phyloP scores from a whole-genome alignment of 2,888 invertebrate genomes.

The Tipula lateralis region DNA sequence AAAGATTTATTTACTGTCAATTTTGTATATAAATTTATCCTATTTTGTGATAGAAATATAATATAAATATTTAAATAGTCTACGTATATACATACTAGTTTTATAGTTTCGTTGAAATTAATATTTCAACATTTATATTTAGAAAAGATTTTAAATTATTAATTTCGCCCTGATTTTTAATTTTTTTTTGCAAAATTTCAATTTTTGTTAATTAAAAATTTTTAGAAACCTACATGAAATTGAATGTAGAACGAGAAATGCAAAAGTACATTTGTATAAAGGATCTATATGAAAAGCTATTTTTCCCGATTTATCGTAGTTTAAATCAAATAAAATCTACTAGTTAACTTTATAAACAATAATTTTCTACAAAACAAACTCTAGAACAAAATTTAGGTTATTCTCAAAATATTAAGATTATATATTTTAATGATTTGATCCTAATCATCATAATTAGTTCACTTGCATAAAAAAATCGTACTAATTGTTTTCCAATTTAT shows the following conservation, averaged over 20 bases:
- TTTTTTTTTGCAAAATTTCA: neutral
- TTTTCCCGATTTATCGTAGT: neutral
- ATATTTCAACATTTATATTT: neutral
- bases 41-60: constrained; percentile 13
- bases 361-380: no score
- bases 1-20: constrained; percentile 3
- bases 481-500: no score
- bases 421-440: no score
- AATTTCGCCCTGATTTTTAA: neutral
- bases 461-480: no score
- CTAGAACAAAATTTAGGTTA: no score
- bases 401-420: no score
- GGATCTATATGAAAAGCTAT: neutral
- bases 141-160: neutral
- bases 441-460: no score
- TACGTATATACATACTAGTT: neutral
- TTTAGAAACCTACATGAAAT: neutral
- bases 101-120: neutral
- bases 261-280: neutral
- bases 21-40: constrained; percentile 24
- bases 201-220: neutral
- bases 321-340: neutral
- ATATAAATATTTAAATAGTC: constrained; percentile 11
- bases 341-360: neutral
- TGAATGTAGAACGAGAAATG: neutral